These are phyloP conservation scores for Agonopterix subpropinquella DNA, from an alignment of 2,888 invertebrate species.

Conservation along the genomic window DNA sequence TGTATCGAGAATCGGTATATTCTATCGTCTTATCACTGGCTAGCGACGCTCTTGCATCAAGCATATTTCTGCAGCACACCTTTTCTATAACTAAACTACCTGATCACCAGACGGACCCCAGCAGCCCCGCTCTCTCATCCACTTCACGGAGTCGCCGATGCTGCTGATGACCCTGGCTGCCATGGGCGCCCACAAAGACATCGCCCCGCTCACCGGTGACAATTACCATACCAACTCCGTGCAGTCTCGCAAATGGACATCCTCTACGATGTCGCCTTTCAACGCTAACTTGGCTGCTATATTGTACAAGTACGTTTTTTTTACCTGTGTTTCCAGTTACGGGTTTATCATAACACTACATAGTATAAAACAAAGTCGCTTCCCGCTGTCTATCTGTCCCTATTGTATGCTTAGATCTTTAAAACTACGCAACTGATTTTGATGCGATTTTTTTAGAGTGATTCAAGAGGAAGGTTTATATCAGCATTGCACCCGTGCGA, in stretches of 20 bases:
- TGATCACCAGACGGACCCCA: slow-evolving; percentile 35
- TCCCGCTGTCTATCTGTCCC: no score
- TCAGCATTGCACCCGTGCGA: no score
- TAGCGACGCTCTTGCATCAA: no score
- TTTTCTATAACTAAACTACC: not conserved
- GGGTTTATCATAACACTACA: no score
- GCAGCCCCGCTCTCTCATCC: slow-evolving; percentile 78
- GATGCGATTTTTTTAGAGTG: no score
- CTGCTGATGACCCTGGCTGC: slow-evolving; percentile 78
- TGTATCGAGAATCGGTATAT: no score
- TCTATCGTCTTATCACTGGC: no score
- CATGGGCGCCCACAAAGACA: slow-evolving; percentile 78
- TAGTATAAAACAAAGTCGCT: no score
- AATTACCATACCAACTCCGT: slow-evolving; percentile 74
- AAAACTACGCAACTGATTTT: no score
- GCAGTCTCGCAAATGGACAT: slow-evolving; percentile 78
- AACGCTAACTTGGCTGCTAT: slow-evolving; percentile 84
- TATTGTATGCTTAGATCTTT: no score
- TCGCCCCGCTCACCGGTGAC: slow-evolving; percentile 75
- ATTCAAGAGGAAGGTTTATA: no score
- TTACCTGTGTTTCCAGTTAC: not conserved
- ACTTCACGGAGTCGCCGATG: slow-evolving; percentile 79
- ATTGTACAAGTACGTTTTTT: slow-evolving; percentile 79
- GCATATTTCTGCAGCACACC: no score
- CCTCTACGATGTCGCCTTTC: slow-evolving; percentile 81